Conservation (phyloP, 2,797 vertebrate genomes). For the Crenichthys baileyi region DNA sequence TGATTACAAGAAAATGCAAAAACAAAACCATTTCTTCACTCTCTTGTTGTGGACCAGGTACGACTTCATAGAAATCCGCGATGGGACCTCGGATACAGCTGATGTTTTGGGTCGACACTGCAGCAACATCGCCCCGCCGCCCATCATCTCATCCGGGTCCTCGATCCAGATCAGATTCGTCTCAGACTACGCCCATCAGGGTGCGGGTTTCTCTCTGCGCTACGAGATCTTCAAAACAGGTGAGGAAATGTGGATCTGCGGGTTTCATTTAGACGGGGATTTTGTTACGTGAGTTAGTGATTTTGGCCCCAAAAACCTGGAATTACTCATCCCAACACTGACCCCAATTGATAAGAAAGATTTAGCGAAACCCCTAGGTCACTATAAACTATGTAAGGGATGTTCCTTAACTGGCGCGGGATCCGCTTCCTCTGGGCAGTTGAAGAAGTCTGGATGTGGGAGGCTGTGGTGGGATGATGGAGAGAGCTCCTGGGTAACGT, state of each 20-base stretch:
- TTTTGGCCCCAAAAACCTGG: slow-evolving; percentile 34
- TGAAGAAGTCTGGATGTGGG: slow-evolving; percentile 20
- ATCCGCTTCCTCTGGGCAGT: slow-evolving; percentile 60
- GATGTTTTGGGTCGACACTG: slow-evolving; percentile 96
- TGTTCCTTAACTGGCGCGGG: slow-evolving; percentile 74
- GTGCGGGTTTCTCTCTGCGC: slow-evolving; percentile 96
- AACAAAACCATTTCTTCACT: neutral
- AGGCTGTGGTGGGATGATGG: slow-evolving; percentile 48
- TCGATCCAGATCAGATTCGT: slow-evolving; percentile 93
- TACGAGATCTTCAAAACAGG: slow-evolving; percentile 99
- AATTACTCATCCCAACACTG: slow-evolving; percentile 45
- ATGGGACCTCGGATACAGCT: slow-evolving; percentile 87
- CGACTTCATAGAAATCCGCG: slow-evolving; percentile 96
- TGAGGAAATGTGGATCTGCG: slow-evolving; percentile 63
- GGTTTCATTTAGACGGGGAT: too few relatives aligned
- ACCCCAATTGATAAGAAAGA: slow-evolving; percentile 59
- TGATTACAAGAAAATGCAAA: neutral
- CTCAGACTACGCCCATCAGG: slow-evolving; percentile 95
- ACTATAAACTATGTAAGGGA: slow-evolving; percentile 71
- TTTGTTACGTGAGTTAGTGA: neutral
- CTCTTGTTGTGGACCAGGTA: slow-evolving; percentile 81
- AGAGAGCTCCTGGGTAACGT: slow-evolving; percentile 51
- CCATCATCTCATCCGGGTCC: slow-evolving; percentile 93
- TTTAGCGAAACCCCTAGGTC: slow-evolving; percentile 56
- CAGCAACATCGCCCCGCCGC: slow-evolving; percentile 96